Conservation (phyloP, 2,888 invertebrate genomes). For the Tenodera sinensis region DNA sequence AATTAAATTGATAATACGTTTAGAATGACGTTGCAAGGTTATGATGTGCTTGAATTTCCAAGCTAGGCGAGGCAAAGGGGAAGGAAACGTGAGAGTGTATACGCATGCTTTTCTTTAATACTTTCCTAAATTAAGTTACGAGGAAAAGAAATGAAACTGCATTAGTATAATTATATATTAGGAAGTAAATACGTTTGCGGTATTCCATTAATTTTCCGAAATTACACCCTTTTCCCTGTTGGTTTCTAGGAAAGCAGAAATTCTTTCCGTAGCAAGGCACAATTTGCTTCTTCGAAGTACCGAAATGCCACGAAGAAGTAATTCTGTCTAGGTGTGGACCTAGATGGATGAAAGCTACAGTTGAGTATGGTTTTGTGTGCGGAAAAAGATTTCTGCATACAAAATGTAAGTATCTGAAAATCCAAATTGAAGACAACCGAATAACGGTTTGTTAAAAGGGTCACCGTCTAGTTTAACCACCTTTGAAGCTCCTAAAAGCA, state of each 20-base stretch:
- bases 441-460: too few relatives aligned
- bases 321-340: background rate
- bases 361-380: background rate
- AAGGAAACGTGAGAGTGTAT: background rate
- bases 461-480: too few relatives aligned
- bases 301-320: background rate
- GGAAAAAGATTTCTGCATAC: background rate
- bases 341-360: too few relatives aligned
- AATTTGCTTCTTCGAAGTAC: background rate
- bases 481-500: too few relatives aligned
- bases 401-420: too few relatives aligned
- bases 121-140: background rate
- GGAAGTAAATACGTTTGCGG: background rate
- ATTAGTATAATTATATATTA: background rate
- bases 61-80: background rate
- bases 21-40: background rate
- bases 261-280: too few relatives aligned
- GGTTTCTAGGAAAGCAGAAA: too few relatives aligned
- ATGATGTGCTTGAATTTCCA: background rate
- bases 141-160: background rate
- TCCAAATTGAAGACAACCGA: too few relatives aligned
- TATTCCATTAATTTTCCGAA: too few relatives aligned
- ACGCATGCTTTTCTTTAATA: background rate
- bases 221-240: too few relatives aligned
- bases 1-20: background rate